Evolutionary conservation across 2,888 invertebrate species (phyloP).

Genomic region (Allygus modestus): DNA sequence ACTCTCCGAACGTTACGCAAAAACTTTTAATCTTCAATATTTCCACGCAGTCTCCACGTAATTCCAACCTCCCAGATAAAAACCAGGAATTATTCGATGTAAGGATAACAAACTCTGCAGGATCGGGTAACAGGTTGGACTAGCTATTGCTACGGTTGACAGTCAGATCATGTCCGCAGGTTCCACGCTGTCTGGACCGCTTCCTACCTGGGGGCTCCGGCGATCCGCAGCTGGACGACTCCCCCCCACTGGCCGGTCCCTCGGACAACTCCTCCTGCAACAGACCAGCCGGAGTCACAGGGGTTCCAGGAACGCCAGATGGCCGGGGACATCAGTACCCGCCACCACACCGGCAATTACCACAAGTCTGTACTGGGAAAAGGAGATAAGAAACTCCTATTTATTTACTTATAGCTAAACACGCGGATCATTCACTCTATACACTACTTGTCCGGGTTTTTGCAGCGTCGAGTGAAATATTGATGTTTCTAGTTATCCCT

Average conservation of each 20-base stretch:
- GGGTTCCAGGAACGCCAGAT: slow-evolving; percentile 16
- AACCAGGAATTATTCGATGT: too few species aligned
- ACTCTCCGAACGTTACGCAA: background rate
- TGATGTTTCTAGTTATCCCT: background rate
- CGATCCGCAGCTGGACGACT: slow-evolving; percentile 59
- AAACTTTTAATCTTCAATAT: background rate
- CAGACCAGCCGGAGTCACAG: background rate
- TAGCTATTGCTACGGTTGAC: background rate
- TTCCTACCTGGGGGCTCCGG: slow-evolving; percentile 61
- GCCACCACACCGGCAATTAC: slow-evolving; percentile 31
- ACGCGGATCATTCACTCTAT: slow-evolving; percentile 16
- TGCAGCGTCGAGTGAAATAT: slow-evolving; percentile 16
- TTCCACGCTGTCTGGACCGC: slow-evolving; percentile 61
- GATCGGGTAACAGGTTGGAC: background rate
- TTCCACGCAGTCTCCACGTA: background rate
- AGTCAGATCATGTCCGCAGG: slow-evolving; percentile 48
- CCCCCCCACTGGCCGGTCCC: slow-evolving; percentile 43
- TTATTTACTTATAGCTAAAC: slow-evolving; percentile 36
- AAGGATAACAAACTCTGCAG: too few species aligned
- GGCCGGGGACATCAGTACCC: slow-evolving; percentile 20
- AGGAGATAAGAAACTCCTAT: slow-evolving; percentile 15
- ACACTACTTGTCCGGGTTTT: background rate
- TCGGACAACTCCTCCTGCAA: slow-evolving; percentile 61
- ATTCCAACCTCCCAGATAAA: background rate
- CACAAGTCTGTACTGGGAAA: background rate